Conservation (phyloP, 2,113 vertebrate species). For the Malurus elegans region DNA sequence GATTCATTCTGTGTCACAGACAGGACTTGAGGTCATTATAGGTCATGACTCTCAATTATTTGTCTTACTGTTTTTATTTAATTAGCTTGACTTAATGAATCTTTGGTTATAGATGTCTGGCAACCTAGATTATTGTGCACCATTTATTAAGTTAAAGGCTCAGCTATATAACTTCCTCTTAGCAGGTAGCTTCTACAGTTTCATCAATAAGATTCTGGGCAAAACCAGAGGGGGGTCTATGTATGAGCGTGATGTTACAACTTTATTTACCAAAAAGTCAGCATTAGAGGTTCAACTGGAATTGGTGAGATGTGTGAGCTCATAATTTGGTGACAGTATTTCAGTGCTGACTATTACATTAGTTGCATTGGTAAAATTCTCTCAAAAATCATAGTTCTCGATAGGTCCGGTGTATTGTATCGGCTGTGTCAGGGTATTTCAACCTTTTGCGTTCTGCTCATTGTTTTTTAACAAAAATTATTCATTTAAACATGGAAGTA, state of each 20-base stretch:
- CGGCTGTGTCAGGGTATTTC: neutral
- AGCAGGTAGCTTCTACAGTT: neutral
- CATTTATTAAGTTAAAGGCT: neutral
- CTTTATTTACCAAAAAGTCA: neutral
- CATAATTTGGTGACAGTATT: neutral
- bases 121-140: neutral
- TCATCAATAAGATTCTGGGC: neutral
- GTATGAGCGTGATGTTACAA: neutral
- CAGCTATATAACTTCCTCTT: neutral
- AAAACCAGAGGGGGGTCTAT: neutral
- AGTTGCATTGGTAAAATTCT: neutral
- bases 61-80: slow-evolving; percentile 75
- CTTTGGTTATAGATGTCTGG: slow-evolving; percentile 53
- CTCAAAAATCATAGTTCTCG: neutral
- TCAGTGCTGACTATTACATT: neutral
- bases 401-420: neutral
- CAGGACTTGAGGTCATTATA: slow-evolving; percentile 57
- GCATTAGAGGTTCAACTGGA: neutral
- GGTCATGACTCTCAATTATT: slow-evolving; percentile 72
- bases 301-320: neutral
- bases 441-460: neutral
- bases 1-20: slow-evolving; percentile 72
- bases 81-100: slow-evolving; percentile 70
- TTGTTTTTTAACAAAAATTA: neutral
- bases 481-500: neutral